Conservation (phyloP, 2,888 invertebrate species). For the Thymelicus sylvestris region DNA sequence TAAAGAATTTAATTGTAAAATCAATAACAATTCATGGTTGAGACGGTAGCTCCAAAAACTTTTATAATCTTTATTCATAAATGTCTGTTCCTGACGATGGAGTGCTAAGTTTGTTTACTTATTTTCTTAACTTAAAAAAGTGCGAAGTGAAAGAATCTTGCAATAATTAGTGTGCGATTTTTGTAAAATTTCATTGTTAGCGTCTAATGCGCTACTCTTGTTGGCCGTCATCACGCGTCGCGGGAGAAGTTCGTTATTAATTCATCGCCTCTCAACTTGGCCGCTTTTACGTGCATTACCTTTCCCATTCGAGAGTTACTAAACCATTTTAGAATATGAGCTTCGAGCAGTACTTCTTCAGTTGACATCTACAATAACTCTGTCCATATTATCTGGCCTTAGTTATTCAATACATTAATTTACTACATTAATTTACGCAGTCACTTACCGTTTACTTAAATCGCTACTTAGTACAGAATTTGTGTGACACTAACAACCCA, state of each 20-base stretch:
- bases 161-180: conserved; percentile 68
- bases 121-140: conserved; percentile 40
- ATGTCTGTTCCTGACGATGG: conserved; percentile 14
- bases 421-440: too few relatives aligned
- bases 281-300: conserved; percentile 67
- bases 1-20: neutral
- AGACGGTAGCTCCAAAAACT: neutral
- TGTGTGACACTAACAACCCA: too few relatives aligned
- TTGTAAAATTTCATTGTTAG: conserved; percentile 66
- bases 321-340: conserved; percentile 51
- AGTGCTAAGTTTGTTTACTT: conserved; percentile 36
- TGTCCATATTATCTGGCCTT: too few relatives aligned
- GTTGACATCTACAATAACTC: neutral
- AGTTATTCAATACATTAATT: too few relatives aligned
- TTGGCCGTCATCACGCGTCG: conserved; percentile 83
- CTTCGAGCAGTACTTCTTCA: conserved; percentile 38
- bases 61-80: conserved; percentile 23
- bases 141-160: conserved; percentile 43
- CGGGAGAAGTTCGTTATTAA: conserved; percentile 82
- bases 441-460: too few relatives aligned
- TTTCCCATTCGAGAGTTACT: conserved; percentile 56
- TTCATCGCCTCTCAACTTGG: conserved; percentile 75
- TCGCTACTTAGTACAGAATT: too few relatives aligned
- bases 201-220: conserved; percentile 83
- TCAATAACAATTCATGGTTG: neutral